A percentile compares a stretch with the other conserved stretches of the same genome.
Conservation (phyloP, 2,797 vertebrate genomes). For the Hydrophis major region DNA sequence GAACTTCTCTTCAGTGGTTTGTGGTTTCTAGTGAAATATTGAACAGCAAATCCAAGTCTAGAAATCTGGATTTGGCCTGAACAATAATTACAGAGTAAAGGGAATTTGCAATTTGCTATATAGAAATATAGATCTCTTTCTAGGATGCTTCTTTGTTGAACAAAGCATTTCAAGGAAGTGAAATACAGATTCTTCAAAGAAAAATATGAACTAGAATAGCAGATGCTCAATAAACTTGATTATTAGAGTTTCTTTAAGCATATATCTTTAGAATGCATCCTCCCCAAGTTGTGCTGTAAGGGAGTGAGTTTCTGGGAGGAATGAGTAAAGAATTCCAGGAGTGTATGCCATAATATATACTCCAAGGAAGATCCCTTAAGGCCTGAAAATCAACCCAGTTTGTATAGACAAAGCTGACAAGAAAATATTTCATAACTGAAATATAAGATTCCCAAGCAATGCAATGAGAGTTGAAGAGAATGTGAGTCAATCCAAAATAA, state of each 20-base stretch:
- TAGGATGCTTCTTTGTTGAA: neutral
- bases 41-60: neutral
- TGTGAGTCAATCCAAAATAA: neutral
- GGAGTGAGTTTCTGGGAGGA: neutral
- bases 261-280: neutral
- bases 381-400: neutral
- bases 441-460: neutral
- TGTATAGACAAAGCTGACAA: neutral
- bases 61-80: neutral
- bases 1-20: neutral
- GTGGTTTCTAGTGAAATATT: neutral
- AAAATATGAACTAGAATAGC: neutral
- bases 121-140: neutral
- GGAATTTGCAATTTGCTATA: neutral
- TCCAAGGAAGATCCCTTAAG: neutral
- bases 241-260: neutral
- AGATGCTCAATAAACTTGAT: neutral
- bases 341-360: neutral
- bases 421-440: neutral
- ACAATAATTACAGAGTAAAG: neutral
- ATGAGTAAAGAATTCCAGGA: neutral
- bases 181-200: neutral
- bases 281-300: neutral
- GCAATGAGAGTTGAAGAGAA: neutral
- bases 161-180: neutral